Conservation (phyloP, 2,888 invertebrate genomes). For the Agriopis marginaria region DNA sequence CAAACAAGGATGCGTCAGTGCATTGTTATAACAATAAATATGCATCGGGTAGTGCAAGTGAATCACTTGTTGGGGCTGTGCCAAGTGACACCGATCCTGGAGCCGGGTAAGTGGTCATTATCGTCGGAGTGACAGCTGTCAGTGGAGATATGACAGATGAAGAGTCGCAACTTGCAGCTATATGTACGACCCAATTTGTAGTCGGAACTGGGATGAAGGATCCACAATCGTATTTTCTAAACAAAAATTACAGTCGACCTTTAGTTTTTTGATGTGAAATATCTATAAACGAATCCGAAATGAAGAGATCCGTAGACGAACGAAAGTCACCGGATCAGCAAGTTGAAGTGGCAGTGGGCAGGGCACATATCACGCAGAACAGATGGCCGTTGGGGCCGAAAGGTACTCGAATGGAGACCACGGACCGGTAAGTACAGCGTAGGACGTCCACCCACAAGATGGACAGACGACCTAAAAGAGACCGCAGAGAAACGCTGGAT, state of each 20-base stretch:
- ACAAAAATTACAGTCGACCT: neutral
- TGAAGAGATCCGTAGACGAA: too few relatives aligned
- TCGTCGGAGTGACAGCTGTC: slow-evolving; percentile 21
- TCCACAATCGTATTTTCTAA: neutral
- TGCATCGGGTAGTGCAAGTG: slow-evolving; percentile 35
- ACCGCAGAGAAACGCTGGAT: too few relatives aligned
- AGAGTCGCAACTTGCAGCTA: slow-evolving; percentile 1
- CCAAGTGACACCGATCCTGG: slow-evolving; percentile 40
- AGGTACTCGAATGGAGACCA: too few relatives aligned
- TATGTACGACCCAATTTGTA: too few relatives aligned
- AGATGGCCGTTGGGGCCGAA: too few relatives aligned
- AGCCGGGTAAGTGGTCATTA: slow-evolving; percentile 25
- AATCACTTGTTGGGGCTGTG: slow-evolving; percentile 35
- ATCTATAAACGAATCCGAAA: too few relatives aligned
- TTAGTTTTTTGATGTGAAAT: neutral
- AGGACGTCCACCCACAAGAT: too few relatives aligned
- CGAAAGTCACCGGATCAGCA: too few relatives aligned
- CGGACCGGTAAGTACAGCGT: too few relatives aligned
- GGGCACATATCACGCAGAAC: too few relatives aligned
- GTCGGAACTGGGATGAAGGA: neutral
- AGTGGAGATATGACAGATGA: slow-evolving; percentile 15
- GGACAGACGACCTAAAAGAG: too few relatives aligned
- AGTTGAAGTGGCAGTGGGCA: too few relatives aligned
- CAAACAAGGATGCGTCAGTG: slow-evolving; percentile 42
- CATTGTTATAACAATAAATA: slow-evolving; percentile 35